Conservation (phyloP, 2,113 vertebrate species). For the Excalfactoria chinensis region DNA sequence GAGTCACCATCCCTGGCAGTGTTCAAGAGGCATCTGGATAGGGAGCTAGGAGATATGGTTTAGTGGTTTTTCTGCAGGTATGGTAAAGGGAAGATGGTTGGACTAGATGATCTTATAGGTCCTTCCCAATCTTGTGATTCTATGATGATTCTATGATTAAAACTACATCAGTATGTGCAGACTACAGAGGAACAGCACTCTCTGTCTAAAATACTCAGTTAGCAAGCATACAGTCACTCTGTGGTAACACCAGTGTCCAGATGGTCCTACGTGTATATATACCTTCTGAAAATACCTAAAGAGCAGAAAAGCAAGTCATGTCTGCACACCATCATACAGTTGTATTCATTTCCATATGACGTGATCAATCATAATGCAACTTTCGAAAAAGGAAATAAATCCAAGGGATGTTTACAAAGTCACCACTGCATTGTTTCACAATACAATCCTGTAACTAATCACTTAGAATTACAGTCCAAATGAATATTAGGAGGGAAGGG, state of each 20-base stretch:
- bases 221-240: not conserved
- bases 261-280: not conserved
- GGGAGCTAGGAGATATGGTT: too few relatives aligned
- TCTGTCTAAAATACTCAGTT: not conserved
- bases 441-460: not conserved
- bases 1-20: too few relatives aligned
- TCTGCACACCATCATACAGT: not conserved
- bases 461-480: not conserved
- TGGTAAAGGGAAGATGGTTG: too few relatives aligned
- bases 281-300: constrained; percentile 32
- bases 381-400: not conserved
- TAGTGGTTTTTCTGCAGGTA: too few relatives aligned
- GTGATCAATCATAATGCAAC: not conserved
- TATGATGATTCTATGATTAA: too few relatives aligned
- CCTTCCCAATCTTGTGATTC: too few relatives aligned
- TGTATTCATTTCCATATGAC: not conserved
- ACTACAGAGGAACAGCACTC: not conserved
- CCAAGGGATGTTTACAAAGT: not conserved
- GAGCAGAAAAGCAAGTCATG: not conserved
- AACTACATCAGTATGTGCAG: not conserved
- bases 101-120: too few relatives aligned
- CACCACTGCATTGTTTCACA: not conserved
- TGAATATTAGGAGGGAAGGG: not conserved
- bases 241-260: not conserved
- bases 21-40: too few relatives aligned